Percentiles rank a stretch among this genome's conserved stretches.
Evolutionary conservation across 2,888 invertebrate species (phyloP).

Genomic region (Coelinius sp.): DNA sequence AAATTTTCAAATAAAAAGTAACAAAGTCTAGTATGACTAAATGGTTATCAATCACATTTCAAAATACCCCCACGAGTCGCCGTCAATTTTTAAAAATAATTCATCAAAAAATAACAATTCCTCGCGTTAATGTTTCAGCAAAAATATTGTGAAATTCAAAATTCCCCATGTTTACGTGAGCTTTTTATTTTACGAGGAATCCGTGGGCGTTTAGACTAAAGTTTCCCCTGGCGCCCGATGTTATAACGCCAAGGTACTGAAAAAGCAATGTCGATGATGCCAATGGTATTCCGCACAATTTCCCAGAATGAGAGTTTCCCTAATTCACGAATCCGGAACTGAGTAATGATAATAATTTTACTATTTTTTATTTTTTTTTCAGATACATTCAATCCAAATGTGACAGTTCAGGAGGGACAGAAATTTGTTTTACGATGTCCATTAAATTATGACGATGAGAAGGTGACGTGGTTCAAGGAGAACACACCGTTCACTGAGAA

Average conservation of each 20-base stretch:
- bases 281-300: background rate
- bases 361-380: slow-evolving; percentile 42
- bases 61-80: background rate
- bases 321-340: background rate
- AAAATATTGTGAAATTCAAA: slow-evolving; percentile 7
- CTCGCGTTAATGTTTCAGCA: background rate
- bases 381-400: slow-evolving; percentile 56
- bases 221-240: slow-evolving; percentile 33
- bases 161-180: slow-evolving; percentile 22
- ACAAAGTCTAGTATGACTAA: background rate
- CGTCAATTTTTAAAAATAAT: background rate
- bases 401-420: slow-evolving; percentile 55
- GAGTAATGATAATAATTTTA: background rate
- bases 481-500: slow-evolving; percentile 49
- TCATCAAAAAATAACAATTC: background rate
- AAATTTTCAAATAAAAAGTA: background rate
- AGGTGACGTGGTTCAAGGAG: slow-evolving; percentile 63
- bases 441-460: slow-evolving; percentile 45
- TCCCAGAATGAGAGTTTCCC: background rate
- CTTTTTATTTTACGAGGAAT: slow-evolving; percentile 34
- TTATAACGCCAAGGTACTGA: slow-evolving; percentile 10
- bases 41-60: background rate
- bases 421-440: slow-evolving; percentile 60
- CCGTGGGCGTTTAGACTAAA: slow-evolving; percentile 36
- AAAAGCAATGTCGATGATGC: slow-evolving; percentile 14